Conservation (phyloP, 1,140 invertebrate genomes). For the Thalassaphorura encarpata region DNA sequence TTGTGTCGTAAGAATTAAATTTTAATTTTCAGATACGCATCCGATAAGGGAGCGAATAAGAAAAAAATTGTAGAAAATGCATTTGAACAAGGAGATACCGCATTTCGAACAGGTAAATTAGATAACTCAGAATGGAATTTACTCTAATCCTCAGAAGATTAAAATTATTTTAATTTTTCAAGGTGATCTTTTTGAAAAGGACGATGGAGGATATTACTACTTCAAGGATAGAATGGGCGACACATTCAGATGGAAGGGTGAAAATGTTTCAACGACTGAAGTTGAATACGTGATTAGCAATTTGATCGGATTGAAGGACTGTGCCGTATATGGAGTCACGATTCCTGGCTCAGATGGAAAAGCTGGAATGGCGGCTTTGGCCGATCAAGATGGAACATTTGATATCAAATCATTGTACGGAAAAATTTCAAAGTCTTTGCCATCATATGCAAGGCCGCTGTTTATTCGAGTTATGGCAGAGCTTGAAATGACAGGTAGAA, state of each 20-base stretch:
- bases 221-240: slow-evolving; percentile 96
- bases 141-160: slow-evolving; percentile 46
- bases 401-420: slow-evolving; percentile 53
- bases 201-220: slow-evolving; percentile 85
- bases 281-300: slow-evolving; percentile 88
- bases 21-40: slow-evolving; percentile 17
- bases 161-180: slow-evolving; percentile 31
- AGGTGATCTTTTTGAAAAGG: slow-evolving; percentile 85
- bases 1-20: no score
- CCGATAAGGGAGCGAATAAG: slow-evolving; percentile 54
- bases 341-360: slow-evolving; percentile 72
- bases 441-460: slow-evolving; percentile 75
- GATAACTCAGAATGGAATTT: slow-evolving; percentile 46
- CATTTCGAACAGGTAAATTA: slow-evolving; percentile 54
- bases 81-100: slow-evolving; percentile 56
- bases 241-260: slow-evolving; percentile 46
- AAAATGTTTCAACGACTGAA: slow-evolving; percentile 72
- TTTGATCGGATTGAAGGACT: slow-evolving; percentile 70
- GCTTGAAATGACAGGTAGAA: slow-evolving; percentile 75
- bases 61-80: slow-evolving; percentile 62
- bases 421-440: slow-evolving; percentile 57
- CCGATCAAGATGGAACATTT: slow-evolving; percentile 58
- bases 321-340: slow-evolving; percentile 75
- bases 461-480: slow-evolving; percentile 70
- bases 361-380: slow-evolving; percentile 93